Conservation (phyloP, 2,888 invertebrate species). For the Brachypterus glaber region DNA sequence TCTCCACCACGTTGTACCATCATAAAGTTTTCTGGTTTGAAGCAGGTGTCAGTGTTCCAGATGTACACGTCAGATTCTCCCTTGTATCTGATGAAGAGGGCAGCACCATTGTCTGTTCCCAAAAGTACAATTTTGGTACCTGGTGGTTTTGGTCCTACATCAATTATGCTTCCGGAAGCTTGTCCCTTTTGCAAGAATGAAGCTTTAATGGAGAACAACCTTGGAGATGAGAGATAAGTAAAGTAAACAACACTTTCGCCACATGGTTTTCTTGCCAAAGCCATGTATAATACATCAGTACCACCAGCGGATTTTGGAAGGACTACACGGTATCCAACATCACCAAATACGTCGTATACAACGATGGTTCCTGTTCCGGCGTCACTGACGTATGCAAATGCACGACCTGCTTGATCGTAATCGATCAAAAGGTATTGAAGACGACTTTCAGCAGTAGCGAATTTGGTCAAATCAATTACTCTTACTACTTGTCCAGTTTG, state of each 20-base stretch:
- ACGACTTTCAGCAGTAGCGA: conserved; percentile 45
- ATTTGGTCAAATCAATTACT: conserved; percentile 45
- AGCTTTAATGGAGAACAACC: conserved; percentile 49
- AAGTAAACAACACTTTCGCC: conserved; percentile 46
- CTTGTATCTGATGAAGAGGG: conserved; percentile 52
- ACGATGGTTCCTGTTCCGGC: conserved; percentile 42
- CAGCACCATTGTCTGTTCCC: conserved; percentile 51
- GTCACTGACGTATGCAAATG: conserved; percentile 43
- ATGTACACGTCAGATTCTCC: conserved; percentile 53
- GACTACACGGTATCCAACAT: conserved; percentile 48
- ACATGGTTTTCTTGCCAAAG: conserved; percentile 43
- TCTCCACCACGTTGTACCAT: conserved; percentile 51
- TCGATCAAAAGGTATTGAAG: conserved; percentile 52
- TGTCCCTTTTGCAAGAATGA: conserved; percentile 46
- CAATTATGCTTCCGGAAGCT: conserved; percentile 47
- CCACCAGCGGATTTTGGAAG: conserved; percentile 44
- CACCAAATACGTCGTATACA: conserved; percentile 45
- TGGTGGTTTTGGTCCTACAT: conserved; percentile 47
- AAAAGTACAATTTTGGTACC: conserved; percentile 45
- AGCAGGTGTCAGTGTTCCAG: conserved; percentile 53
- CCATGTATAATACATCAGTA: conserved; percentile 50
- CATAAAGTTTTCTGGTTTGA: conserved; percentile 47
- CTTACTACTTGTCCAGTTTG: conserved; percentile 50
- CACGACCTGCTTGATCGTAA: conserved; percentile 44
- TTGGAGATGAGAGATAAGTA: conserved; percentile 48